Percentiles rank a stretch among this genome's conserved stretches.
Evolutionary conservation across 92 coral and sea anemone species (phyloP).

Genomic region (Umimayanthus chanpuru): DNA sequence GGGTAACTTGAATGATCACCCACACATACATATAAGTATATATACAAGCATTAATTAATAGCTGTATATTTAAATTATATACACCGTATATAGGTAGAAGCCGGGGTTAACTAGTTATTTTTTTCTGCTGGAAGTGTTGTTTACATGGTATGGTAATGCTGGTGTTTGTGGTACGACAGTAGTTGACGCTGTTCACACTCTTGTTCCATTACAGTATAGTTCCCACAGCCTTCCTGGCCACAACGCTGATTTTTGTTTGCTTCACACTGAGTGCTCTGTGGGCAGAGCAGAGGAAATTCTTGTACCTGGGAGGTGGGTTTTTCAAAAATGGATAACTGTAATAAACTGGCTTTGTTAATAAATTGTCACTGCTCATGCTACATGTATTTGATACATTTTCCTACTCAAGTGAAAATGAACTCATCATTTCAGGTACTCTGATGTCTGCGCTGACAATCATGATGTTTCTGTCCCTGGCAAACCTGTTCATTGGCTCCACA

Average conservation of each 20-base stretch:
- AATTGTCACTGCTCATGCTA: neutral
- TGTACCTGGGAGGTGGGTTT: slow-evolving; percentile 90
- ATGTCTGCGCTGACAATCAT: slow-evolving; percentile 86
- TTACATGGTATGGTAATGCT: neutral
- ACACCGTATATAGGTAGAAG: neutral
- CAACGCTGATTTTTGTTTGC: slow-evolving; percentile 88
- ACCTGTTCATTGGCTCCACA: slow-evolving; percentile 83
- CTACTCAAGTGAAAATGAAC: neutral
- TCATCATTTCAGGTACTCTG: slow-evolving; percentile 67
- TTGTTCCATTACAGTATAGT: slow-evolving; percentile 72
- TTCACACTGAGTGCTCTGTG: slow-evolving; percentile 97
- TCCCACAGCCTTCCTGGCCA: slow-evolving; percentile 94
- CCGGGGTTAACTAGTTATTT: neutral
- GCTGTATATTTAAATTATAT: too few relatives aligned
- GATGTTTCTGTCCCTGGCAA: slow-evolving; percentile 73
- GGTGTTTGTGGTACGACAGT: neutral
- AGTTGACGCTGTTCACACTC: neutral
- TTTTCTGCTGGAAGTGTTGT: neutral
- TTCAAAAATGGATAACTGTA: too few relatives aligned
- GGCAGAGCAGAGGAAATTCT: slow-evolving; percentile 88
- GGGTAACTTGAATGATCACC: too few relatives aligned
- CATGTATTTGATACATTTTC: neutral
- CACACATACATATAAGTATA: too few relatives aligned
- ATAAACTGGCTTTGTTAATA: neutral
- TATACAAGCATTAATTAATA: too few relatives aligned